A percentile compares a stretch with the other conserved stretches of the same genome.
Evolutionary conservation across 2,113 vertebrate genomes (phyloP).

Genomic region (Ammodytes marinus): DNA sequence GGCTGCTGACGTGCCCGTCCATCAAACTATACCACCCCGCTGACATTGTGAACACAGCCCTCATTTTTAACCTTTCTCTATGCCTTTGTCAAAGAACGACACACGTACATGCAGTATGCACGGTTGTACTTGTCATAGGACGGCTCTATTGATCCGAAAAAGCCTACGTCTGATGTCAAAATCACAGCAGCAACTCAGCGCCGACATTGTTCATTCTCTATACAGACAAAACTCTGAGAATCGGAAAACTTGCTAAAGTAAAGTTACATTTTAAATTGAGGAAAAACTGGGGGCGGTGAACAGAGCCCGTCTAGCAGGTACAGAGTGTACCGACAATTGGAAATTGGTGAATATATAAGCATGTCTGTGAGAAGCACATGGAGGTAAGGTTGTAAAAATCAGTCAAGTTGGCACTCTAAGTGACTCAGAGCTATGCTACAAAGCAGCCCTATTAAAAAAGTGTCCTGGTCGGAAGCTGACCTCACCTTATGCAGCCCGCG

Average conservation of each 20-base stretch:
- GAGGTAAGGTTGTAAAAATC: conserved; percentile 32
- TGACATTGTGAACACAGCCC: background rate
- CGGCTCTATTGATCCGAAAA: conserved; percentile 1
- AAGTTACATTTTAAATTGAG: conserved; percentile 24
- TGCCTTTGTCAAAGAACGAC: conserved; percentile 12
- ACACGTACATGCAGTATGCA: background rate
- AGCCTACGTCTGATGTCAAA: conserved; percentile 7
- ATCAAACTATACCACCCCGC: background rate
- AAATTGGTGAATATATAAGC: conserved; percentile 26
- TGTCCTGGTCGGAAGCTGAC: conserved; percentile 35
- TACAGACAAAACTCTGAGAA: conserved; percentile 24
- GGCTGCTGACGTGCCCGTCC: background rate
- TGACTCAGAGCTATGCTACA: conserved; percentile 37
- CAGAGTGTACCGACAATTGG: conserved; percentile 20
- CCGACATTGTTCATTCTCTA: conserved; percentile 6
- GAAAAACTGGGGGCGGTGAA: conserved; percentile 23
- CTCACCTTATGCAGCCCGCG: conserved; percentile 94
- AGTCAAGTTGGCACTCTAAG: conserved; percentile 24
- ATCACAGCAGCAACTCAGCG: conserved; percentile 10
- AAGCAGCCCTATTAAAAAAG: conserved; percentile 51
- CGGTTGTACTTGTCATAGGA: background rate
- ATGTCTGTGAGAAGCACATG: conserved; percentile 12
- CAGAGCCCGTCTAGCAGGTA: conserved; percentile 13
- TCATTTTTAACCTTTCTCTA: background rate
- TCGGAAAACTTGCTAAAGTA: conserved; percentile 7